Base-by-base conservation (phyloP, 2,113 vertebrate genomes). In the Entosphenus tridentatus region DNA sequence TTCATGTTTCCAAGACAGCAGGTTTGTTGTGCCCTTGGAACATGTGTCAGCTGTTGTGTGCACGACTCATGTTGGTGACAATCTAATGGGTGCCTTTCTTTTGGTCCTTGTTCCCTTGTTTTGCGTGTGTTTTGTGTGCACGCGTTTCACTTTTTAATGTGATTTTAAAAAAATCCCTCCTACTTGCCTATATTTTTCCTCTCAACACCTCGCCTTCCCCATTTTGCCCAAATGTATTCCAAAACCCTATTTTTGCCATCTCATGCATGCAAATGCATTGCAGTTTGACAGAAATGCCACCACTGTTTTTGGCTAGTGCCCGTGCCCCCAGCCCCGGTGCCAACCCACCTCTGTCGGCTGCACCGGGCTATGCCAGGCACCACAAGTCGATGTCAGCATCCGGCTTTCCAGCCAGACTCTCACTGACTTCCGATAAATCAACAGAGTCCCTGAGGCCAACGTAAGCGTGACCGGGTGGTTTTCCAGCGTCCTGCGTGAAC, bases 381-480 rank as follows among this genome's bases (percentile, higher is more conserved):
- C 87, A 90, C 68, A 98, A 98, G 77, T 96, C 93, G 57, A 92
- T 98, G 89, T 96, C 93, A 1, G 82, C 93, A 18, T 96, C 93
- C 16, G 86, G 89, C 57, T 91, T 96, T 69, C 90, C 93, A 8
- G 83, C 86, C 59, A 98, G 95, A 80, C 85, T 86, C 72, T 86
- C 87, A 71, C 85, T 95, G 77, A 88, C 92, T 71, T 88, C 92
- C 75, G 91, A 95, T 69, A 89, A 98, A 72, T 80, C 88, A 76
- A 82, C 87, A 3, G 93, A 96, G 79, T 77, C 76, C 56, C 88
- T 87, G 69, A 81, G 89, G 71, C 80, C 91, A 73, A 86, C 87
- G 88, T 91, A 78, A 76, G 69, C 12, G 73, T 14, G 55, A 56
- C 56, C 13, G 67, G 57, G 54, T 55, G 55, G 62, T 67, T 67